phyloP scores from a whole-genome alignment of 1,140 invertebrate genomes.

The Drosophila setifemur region DNA sequence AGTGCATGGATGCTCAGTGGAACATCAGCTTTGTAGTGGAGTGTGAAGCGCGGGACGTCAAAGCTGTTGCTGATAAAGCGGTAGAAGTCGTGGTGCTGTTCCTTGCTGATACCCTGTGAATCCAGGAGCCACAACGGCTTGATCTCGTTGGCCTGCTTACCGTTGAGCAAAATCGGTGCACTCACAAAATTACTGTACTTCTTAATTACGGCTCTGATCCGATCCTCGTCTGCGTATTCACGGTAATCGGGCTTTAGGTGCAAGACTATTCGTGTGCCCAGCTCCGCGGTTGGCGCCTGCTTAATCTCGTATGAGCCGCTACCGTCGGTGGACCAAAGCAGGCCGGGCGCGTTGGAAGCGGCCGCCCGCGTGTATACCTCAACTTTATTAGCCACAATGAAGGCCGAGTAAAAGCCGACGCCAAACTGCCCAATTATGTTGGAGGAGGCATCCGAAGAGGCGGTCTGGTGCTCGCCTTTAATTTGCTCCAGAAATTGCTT shows the following conservation, averaged over 20 bases:
- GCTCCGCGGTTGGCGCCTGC: constrained; percentile 90
- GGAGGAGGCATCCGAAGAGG: constrained; percentile 84
- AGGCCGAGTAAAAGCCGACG: constrained; percentile 98
- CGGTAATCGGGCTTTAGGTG: constrained; percentile 93
- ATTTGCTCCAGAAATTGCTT: constrained; percentile 95
- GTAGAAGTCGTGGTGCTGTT: constrained; percentile 96
- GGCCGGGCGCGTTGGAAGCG: constrained; percentile 86
- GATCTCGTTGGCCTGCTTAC: constrained; percentile 91
- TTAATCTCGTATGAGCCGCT: constrained; percentile 95
- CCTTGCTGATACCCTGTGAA: constrained; percentile 91
- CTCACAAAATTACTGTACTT: constrained; percentile 99
- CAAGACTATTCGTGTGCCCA: constrained; percentile 96
- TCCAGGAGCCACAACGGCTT: constrained; percentile 97
- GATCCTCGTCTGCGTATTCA: constrained; percentile 94
- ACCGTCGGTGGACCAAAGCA: constrained; percentile 95
- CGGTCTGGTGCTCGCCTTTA: constrained; percentile 86
- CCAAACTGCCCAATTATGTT: constrained; percentile 99
- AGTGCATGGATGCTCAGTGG: constrained; percentile 95
- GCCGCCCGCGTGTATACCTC: constrained; percentile 93
- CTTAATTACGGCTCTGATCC: constrained; percentile 93
- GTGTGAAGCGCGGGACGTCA: constrained; percentile 91
- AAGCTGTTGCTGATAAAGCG: constrained; percentile 93
- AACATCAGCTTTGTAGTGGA: constrained; percentile 94
- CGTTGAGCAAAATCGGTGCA: constrained; percentile 95
- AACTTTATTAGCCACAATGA: constrained; percentile 98